Evolutionary conservation across 2,113 vertebrate species (phyloP).

Genomic region (Formicarius rufipectus): DNA sequence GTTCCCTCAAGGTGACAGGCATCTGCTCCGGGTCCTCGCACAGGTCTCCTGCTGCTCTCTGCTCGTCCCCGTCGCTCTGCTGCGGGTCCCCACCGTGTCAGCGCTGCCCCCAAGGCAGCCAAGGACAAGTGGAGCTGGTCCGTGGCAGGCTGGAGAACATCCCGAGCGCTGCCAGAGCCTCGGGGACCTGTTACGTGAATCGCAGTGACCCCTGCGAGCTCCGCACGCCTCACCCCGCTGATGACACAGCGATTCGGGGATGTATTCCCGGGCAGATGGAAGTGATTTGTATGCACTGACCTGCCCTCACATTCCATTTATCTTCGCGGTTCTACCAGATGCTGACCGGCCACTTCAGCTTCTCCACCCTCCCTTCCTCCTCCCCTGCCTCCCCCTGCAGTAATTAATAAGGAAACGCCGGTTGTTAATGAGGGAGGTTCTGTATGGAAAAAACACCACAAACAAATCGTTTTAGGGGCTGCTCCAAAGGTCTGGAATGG

Average conservation of each 20-base stretch:
- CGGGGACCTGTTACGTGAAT: fast-evolving
- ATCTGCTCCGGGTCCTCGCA: neutral
- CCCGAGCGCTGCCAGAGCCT: neutral
- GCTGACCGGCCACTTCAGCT: slow-evolving; percentile 37
- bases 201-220: neutral
- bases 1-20: neutral
- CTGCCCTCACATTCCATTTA: slow-evolving; percentile 18
- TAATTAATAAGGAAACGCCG: neutral
- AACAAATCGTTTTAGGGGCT: neutral
- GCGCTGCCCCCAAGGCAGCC: neutral
- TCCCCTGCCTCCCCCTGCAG: neutral
- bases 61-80: neutral
- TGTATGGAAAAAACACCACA: fast-evolving
- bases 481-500: neutral
- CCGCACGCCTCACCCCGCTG: neutral
- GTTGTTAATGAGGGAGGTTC: neutral
- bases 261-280: neutral
- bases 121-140: neutral
- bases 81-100: neutral
- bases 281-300: slow-evolving; percentile 5
- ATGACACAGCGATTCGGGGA: neutral
- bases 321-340: slow-evolving; percentile 3
- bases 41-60: neutral
- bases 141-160: neutral
- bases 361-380: neutral